Evolutionary conservation across 2,888 invertebrate species (phyloP).

Genomic region (Drosophila anomelani): DNA sequence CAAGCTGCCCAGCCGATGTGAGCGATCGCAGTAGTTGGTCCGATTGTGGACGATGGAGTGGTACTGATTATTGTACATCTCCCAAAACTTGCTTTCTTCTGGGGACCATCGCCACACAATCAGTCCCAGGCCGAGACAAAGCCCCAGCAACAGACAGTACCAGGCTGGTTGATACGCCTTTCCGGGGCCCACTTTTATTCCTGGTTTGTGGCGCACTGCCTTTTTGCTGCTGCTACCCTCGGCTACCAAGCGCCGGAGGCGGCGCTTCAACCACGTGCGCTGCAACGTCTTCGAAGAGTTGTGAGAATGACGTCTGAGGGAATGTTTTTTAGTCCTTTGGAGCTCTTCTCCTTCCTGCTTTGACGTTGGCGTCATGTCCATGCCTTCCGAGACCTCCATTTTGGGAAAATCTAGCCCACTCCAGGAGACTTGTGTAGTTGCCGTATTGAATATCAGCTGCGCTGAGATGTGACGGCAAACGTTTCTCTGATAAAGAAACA

Average conservation of each 20-base stretch:
- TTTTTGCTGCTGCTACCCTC: not conserved
- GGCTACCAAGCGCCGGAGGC: not conserved
- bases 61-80: constrained; percentile 72
- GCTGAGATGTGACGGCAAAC: not conserved
- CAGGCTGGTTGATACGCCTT: not conserved
- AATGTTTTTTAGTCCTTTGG: not conserved
- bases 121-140: not conserved
- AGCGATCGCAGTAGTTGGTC: constrained; percentile 74
- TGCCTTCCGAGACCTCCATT: not conserved
- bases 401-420: not conserved
- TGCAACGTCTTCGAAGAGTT: not conserved
- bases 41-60: constrained; percentile 76
- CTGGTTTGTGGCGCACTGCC: not conserved
- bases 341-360: not conserved
- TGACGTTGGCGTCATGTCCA: not conserved
- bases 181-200: not conserved
- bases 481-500: not conserved
- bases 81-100: constrained; percentile 1
- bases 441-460: not conserved
- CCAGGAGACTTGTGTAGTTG: not conserved
- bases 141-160: not conserved
- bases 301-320: not conserved
- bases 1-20: constrained; percentile 47
- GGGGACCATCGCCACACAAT: not conserved
- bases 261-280: constrained; percentile 3